Evolutionary conservation across 2,113 vertebrate species (phyloP).

Genomic region (Aptenodytes forsteri): DNA sequence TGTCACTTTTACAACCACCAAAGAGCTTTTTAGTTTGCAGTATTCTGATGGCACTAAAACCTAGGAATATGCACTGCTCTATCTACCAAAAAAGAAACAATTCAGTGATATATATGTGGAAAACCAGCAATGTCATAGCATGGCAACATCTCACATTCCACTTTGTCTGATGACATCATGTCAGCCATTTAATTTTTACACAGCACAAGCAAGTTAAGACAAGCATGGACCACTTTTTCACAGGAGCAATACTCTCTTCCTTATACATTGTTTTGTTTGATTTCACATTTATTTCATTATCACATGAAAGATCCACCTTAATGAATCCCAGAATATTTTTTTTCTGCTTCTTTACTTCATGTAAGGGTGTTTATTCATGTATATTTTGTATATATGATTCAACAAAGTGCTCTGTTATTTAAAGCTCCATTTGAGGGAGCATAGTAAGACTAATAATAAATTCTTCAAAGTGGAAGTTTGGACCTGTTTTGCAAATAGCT

Average conservation of each 20-base stretch:
- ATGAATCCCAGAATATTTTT: slow-evolving; percentile 18
- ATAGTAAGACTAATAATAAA: slow-evolving; percentile 8
- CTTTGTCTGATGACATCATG: background rate
- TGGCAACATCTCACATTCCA: background rate
- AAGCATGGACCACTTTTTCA: background rate
- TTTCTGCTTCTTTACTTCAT: slow-evolving; percentile 14
- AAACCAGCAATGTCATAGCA: background rate
- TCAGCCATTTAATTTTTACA: background rate
- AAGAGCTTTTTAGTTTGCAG: background rate
- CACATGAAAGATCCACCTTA: background rate
- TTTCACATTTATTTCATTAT: slow-evolving; percentile 35
- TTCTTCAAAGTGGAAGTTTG: slow-evolving; percentile 26
- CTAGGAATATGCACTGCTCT: background rate
- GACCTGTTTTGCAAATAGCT: background rate
- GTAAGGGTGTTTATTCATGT: slow-evolving; percentile 60
- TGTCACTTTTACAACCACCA: background rate
- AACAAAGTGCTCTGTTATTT: slow-evolving; percentile 61
- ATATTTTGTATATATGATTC: slow-evolving; percentile 64
- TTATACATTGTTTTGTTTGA: background rate
- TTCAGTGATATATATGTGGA: background rate
- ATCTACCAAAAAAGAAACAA: background rate
- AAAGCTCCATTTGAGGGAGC: slow-evolving; percentile 31
- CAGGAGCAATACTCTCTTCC: background rate
- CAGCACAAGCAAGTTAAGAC: background rate
- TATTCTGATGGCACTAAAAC: background rate